Conservation (phyloP, 2,797 vertebrate genomes). For the Epinephelus awoara region DNA sequence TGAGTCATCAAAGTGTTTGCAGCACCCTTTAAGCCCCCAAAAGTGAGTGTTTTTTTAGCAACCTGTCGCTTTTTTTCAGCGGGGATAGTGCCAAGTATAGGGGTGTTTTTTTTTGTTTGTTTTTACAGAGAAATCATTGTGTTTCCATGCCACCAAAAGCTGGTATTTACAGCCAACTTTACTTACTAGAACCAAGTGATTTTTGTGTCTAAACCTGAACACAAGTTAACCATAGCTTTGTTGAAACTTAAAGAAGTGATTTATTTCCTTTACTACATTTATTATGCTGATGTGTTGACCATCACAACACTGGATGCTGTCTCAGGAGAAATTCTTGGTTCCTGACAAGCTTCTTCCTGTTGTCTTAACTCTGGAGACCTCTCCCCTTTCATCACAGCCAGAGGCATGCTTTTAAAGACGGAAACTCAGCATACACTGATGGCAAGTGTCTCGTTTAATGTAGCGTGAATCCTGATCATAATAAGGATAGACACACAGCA, state of each 20-base stretch:
- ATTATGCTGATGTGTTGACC: conserved; percentile 38
- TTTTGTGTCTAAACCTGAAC: no score
- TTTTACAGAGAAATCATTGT: no score
- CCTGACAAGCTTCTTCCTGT: conserved; percentile 63
- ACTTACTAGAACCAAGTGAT: no score
- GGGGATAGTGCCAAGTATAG: no score
- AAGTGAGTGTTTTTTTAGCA: no score
- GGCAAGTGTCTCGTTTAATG: conserved; percentile 48
- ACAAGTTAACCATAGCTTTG: no score
- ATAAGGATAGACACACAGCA: conserved; percentile 35
- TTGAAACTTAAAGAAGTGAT: neutral
- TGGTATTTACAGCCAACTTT: no score
- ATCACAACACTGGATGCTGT: conserved; percentile 31
- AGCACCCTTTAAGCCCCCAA: no score
- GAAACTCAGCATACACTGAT: conserved; percentile 29
- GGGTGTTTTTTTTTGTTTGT: no score
- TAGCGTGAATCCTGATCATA: conserved; percentile 48
- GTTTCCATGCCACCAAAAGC: no score
- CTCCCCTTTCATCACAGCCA: conserved; percentile 64
- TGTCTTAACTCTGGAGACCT: conserved; percentile 57
- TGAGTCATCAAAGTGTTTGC: no score
- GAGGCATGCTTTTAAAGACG: conserved; percentile 47
- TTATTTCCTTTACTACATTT: conserved; percentile 5
- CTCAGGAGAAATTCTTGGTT: conserved; percentile 51
- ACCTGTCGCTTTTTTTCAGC: no score